Base-by-base conservation (phyloP, 2,888 invertebrate genomes). In the Diplazon laetatorius region DNA sequence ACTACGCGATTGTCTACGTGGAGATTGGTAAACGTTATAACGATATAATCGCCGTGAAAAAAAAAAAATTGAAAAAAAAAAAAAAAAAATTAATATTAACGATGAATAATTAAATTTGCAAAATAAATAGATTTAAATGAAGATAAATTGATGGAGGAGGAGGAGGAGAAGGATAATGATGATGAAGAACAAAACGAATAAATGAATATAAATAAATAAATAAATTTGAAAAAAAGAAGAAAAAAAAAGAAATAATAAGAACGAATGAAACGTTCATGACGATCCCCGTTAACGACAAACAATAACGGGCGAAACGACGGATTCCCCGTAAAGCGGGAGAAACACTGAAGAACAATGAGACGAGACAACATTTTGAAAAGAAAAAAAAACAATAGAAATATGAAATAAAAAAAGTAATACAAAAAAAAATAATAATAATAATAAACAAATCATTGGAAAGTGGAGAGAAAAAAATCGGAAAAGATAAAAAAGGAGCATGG, bases 21-120 rank as follows among this genome's bases (percentile, higher is more conserved):
- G n/a, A 50, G 39, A 71, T 78, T 60, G 63, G 60, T n/a, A n/a
- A 74, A 16, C 63, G 60, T 52, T 72, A 60, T 71, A 78, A 78
- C 63, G 72, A 62, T 63, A 76, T 65, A 55, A 71, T 77, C 71
- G 71, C 63, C 48, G 70, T 71, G 68, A 76, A 57, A 60, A 80
- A 65, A 18, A 63, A 35, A 65, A 18, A 48, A 39, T 52, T 37
- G 14, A 50, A 65, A 35, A 10, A 4, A n/a, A 35, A 55, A 42
- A 48, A 35, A 14, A 57, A 65, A 30, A 42, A 65, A 30, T 57
- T 14, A 57, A 52, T 52, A 55, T 30, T 10, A 55, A n/a, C n/a
- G n/a, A 14, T 55, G 30, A 55, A 55, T 14, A 30, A 30, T 30
- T 14, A 30, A 25, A 30, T 1, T 48, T 12, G 22, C 8, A 8